Evolutionary conservation across 2,888 invertebrate genomes (phyloP).

Genomic region (Mimachlamys varia): DNA sequence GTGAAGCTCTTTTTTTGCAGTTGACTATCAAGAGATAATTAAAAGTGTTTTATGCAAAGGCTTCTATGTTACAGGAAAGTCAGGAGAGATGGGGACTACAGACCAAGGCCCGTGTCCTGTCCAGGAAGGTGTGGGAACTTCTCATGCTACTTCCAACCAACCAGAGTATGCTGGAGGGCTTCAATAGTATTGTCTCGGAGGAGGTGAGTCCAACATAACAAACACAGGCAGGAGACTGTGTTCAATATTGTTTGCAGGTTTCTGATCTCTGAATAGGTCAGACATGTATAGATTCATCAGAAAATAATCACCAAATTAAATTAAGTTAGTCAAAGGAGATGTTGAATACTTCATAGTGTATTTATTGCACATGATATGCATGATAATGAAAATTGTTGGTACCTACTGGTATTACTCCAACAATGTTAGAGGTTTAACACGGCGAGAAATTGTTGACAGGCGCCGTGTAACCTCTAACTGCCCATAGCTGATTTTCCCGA

Average conservation of each 20-base stretch:
- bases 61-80: slow-evolving; percentile 66
- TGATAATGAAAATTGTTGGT: too few species aligned
- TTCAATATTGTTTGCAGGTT: too few species aligned
- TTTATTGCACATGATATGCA: neutral
- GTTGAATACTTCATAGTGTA: neutral
- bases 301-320: neutral
- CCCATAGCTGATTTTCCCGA: too few species aligned
- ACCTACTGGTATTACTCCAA: too few species aligned
- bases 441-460: too few species aligned
- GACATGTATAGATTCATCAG: too few species aligned
- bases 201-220: slow-evolving; percentile 54
- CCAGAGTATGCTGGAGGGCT: slow-evolving; percentile 92
- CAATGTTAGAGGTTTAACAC: too few species aligned
- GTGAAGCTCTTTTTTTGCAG: too few species aligned
- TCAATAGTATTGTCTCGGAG: slow-evolving; percentile 84
- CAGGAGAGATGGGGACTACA: slow-evolving; percentile 75
- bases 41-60: too few species aligned
- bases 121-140: slow-evolving; percentile 96
- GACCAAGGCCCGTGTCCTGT: slow-evolving; percentile 89
- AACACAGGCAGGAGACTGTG: neutral
- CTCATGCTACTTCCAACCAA: slow-evolving; percentile 95
- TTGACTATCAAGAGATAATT: too few species aligned
- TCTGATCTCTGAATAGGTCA: too few species aligned
- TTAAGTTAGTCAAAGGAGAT: neutral
- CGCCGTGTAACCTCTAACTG: too few species aligned